Conservation (phyloP, 2,888 invertebrate genomes). For the Drosophila subquinaria region DNA sequence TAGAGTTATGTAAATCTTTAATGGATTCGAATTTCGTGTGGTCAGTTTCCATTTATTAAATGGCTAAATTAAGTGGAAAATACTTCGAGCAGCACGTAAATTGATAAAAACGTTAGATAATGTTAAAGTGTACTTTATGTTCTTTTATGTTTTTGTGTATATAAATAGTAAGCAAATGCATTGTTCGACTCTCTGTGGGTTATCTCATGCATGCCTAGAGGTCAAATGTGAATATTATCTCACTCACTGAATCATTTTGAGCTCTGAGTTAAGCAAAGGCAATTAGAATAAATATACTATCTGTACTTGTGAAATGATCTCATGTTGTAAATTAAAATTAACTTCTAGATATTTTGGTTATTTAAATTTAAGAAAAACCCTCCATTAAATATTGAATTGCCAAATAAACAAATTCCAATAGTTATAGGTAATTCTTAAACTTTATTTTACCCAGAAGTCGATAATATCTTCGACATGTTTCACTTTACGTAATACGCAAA, state of each 20-base stretch:
- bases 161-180: neutral
- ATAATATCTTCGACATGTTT: conserved; percentile 36
- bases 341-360: neutral
- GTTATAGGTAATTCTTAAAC: conserved; percentile 6
- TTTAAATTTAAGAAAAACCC: neutral
- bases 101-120: conserved; percentile 16
- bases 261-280: conserved; percentile 9
- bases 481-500: conserved; percentile 27
- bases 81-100: conserved; percentile 16
- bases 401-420: neutral
- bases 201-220: conserved; percentile 42
- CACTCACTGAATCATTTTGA: conserved; percentile 33
- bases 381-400: neutral
- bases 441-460: conserved; percentile 27
- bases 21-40: conserved; percentile 28
- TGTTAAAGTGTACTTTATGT: conserved; percentile 1
- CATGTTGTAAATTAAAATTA: conserved; percentile 22
- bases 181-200: conserved; percentile 4
- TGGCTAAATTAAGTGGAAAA: conserved; percentile 20
- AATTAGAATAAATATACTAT: neutral
- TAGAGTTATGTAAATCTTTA: conserved; percentile 38
- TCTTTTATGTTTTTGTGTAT: neutral
- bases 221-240: conserved; percentile 39
- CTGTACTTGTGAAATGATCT: conserved; percentile 31
- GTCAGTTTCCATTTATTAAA: conserved; percentile 11